Evolutionary conservation across 2,113 vertebrate genomes (phyloP).

Genomic region (Pseudorasbora parva): DNA sequence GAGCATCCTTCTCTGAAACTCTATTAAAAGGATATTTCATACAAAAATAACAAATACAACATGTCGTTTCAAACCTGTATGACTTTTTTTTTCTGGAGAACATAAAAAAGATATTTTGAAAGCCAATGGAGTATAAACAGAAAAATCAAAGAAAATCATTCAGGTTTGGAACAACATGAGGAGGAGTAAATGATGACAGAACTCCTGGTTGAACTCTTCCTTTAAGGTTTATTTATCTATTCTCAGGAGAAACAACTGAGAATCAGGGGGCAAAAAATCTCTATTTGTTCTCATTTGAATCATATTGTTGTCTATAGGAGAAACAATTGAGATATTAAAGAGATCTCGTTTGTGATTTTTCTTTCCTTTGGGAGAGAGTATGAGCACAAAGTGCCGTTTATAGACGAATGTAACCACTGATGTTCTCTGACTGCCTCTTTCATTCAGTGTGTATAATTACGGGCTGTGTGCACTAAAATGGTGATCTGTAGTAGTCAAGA

Average conservation of each 20-base stretch:
- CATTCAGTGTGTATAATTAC: constrained; percentile 52
- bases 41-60: neutral
- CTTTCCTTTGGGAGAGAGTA: neutral
- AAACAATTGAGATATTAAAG: neutral
- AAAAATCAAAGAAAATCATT: neutral
- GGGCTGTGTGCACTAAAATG: constrained; percentile 34
- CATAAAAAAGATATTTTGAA: neutral
- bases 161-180: neutral
- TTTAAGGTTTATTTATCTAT: neutral
- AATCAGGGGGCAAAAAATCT: neutral
- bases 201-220: neutral
- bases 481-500: constrained; percentile 37
- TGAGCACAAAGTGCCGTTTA: constrained; percentile 40
- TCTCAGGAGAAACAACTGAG: neutral
- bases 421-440: constrained; percentile 38
- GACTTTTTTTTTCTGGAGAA: neutral
- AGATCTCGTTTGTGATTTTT: neutral
- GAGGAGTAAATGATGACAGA: neutral
- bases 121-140: neutral
- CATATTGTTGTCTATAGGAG: neutral
- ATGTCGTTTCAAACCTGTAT: neutral
- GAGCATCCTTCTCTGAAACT: neutral
- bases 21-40: neutral
- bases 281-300: neutral
- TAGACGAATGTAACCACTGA: constrained; percentile 35